Evolutionary conservation across 2,888 invertebrate species (phyloP), one percentile per base, ranked within the genome.

Genomic region (Lymantria monacha): DNA sequence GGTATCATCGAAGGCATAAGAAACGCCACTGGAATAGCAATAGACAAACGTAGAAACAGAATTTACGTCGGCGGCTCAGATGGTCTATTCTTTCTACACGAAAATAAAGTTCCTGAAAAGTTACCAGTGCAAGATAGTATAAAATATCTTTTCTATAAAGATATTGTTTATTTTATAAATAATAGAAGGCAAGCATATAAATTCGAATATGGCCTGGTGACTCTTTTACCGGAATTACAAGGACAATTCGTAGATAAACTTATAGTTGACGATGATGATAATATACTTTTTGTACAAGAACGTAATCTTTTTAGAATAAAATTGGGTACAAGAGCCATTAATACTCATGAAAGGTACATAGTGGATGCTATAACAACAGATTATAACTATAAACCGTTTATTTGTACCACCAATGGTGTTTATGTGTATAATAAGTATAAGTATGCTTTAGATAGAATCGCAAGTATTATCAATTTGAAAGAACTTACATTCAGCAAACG

Each of bases 351-450:
- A 40, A 74, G 66, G 22, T 77, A 74, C 33, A 55, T 56, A 9
- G 82, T 82, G 0, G 68, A 76, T 48, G 66, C 71, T 0, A 61
- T 89, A 2, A 66, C 82, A 0, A 77, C 79, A 0, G 84, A 89
- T 65, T 49, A 66, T 11, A 68, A 75, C 61, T 74, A 57, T 9
- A 84, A 75, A 50, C 79, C 84, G 0, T 83, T 73, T 54, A 58
- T 85, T 1, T 72, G 79, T 46, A 74, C 86, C 0, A 75, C 66
- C 0, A 76, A 76, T 46, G 89, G 87, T 0, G 49, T 87, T 0
- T 88, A 76, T 45, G 70, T 76, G 0, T 90, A 88, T 43, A 88
- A 90, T 67, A 87, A 85, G 46, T 87, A 83, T 51, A 90, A 88
- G 49, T 88, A 75, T 52, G 83, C 76, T 0, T 70, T 87, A 46